A percentile compares a stretch with the other conserved stretches of the same genome.
phyloP scores from a whole-genome alignment of 2,113 vertebrate genomes.

The Origma solitaria region DNA sequence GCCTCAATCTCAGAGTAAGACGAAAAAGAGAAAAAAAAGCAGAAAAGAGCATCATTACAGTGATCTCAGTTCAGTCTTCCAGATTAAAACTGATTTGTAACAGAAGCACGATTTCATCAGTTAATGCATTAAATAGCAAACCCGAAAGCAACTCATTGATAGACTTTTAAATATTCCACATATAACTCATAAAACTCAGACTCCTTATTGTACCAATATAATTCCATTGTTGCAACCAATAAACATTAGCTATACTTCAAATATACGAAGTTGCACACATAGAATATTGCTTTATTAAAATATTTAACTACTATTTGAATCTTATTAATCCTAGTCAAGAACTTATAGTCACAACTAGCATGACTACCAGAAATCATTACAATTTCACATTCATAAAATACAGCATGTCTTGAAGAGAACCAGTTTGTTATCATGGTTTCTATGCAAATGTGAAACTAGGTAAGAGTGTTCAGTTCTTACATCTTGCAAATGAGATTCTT shows the following conservation, averaged over 20 bases:
- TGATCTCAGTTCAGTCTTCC: background rate
- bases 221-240: background rate
- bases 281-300: background rate
- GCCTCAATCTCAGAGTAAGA: background rate
- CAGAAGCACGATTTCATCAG: background rate
- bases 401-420: background rate
- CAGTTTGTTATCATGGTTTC: background rate
- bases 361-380: background rate
- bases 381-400: background rate
- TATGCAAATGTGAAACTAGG: background rate
- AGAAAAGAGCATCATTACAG: background rate
- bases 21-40: background rate
- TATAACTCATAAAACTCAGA: background rate
- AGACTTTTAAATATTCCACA: background rate
- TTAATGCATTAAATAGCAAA: background rate
- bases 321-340: background rate
- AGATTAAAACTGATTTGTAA: background rate
- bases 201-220: background rate
- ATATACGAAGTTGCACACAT: background rate
- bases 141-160: background rate
- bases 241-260: background rate
- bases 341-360: background rate
- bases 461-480: conserved; percentile 67
- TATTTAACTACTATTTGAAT: background rate
- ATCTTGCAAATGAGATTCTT: conserved; percentile 92